phyloP scores from a whole-genome alignment of 2,888 invertebrate genomes.

The Belgica antarctica region DNA sequence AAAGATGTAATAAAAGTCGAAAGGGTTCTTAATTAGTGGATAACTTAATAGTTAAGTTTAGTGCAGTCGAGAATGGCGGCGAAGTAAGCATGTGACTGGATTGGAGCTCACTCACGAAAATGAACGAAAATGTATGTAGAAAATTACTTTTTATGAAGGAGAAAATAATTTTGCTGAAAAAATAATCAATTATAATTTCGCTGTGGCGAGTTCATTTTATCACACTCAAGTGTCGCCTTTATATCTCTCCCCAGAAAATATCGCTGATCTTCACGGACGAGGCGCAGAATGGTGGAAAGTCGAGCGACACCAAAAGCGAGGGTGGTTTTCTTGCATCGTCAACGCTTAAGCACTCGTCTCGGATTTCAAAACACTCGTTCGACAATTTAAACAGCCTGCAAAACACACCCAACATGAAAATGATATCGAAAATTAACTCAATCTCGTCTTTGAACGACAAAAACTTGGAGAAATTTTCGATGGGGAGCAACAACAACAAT shows the following conservation, averaged over 20 bases:
- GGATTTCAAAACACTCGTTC: slow-evolving; percentile 42
- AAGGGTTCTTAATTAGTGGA: slow-evolving; percentile 33
- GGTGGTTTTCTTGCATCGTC: slow-evolving; percentile 26
- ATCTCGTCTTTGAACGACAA: slow-evolving; percentile 38
- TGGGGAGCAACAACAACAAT: slow-evolving; percentile 35
- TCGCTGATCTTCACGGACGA: slow-evolving; percentile 38
- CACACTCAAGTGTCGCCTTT: neutral
- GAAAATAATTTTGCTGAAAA: slow-evolving; percentile 26
- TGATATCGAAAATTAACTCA: slow-evolving; percentile 42
- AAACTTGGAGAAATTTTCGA: slow-evolving; percentile 41
- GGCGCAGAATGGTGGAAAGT: slow-evolving; percentile 37
- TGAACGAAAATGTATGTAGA: slow-evolving; percentile 39
- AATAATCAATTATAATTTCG: slow-evolving; percentile 42
- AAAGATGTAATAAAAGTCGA: neutral
- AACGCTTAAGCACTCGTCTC: slow-evolving; percentile 20
- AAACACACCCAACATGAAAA: slow-evolving; percentile 42
- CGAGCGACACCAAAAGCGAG: slow-evolving; percentile 32
- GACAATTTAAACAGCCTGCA: slow-evolving; percentile 42
- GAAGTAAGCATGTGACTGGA: slow-evolving; percentile 36
- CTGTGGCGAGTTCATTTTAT: too few relatives aligned
- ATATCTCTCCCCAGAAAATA: slow-evolving; percentile 36
- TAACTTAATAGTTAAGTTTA: slow-evolving; percentile 23
- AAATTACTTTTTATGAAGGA: slow-evolving; percentile 17
- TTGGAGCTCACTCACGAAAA: slow-evolving; percentile 34
- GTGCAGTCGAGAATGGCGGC: slow-evolving; percentile 7